Evolutionary conservation across 1,140 invertebrate genomes (phyloP).

Genomic region (Vanessa atalanta): DNA sequence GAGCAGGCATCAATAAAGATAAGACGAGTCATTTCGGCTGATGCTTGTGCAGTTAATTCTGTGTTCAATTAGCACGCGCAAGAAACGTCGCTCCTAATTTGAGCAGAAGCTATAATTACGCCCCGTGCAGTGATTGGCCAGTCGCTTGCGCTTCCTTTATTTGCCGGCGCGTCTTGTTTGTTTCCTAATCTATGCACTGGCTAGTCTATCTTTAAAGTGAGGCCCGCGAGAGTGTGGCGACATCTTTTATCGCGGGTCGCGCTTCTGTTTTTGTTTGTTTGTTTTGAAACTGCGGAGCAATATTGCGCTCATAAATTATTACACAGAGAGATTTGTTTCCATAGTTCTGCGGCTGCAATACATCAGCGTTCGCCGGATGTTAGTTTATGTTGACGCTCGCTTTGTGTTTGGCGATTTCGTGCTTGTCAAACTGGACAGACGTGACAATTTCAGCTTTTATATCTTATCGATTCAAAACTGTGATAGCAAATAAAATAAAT

Average conservation of each 20-base stretch:
- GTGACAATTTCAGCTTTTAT: conserved; percentile 61
- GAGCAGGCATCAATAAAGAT: conserved; percentile 46
- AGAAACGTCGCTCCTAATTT: conserved; percentile 68
- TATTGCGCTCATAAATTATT: conserved; percentile 78
- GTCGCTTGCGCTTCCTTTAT: conserved; percentile 43
- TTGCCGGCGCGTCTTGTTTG: conserved; percentile 51
- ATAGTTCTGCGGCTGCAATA: conserved; percentile 77
- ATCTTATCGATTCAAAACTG: conserved; percentile 51
- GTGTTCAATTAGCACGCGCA: conserved; percentile 63
- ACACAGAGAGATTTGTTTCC: conserved; percentile 76
- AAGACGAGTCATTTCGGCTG: conserved; percentile 47
- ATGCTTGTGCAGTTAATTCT: conserved; percentile 40
- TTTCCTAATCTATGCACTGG: conserved; percentile 64
- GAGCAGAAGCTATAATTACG: conserved; percentile 72
- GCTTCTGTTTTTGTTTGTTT: conserved; percentile 71
- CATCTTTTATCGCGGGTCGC: conserved; percentile 75
- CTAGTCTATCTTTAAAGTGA: conserved; percentile 69
- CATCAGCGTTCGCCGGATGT: conserved; percentile 75
- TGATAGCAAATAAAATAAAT: conserved; percentile 47
- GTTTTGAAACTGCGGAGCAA: conserved; percentile 70
- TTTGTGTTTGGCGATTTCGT: conserved; percentile 71
- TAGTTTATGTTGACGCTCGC: conserved; percentile 75
- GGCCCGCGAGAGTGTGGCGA: conserved; percentile 61
- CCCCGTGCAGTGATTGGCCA: conserved; percentile 58
- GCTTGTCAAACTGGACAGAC: conserved; percentile 66